phyloP scores from a whole-genome alignment of 2,888 invertebrate genomes.

The Ormyrus pomaceus region DNA sequence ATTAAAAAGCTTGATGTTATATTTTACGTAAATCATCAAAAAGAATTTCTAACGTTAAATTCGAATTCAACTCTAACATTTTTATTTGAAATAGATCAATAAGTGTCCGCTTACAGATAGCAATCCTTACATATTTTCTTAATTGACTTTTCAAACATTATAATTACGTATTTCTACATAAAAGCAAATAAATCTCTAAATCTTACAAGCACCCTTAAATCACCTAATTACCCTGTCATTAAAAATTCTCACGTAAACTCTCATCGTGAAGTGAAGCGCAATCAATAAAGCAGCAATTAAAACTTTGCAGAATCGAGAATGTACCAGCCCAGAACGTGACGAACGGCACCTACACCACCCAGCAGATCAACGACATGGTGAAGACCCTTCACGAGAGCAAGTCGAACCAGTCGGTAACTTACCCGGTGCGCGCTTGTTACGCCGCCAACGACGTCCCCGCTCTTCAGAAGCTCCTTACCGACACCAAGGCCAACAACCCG shows the following conservation, averaged over 20 bases:
- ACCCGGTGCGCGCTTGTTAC: conserved; percentile 85
- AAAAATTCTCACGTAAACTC: not conserved
- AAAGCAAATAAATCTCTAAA: not conserved
- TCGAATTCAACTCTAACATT: too few relatives aligned
- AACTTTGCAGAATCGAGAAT: conserved; percentile 62
- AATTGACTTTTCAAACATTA: too few relatives aligned
- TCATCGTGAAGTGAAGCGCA: not conserved
- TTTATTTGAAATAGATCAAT: too few relatives aligned
- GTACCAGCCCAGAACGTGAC: conserved; percentile 65
- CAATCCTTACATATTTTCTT: too few relatives aligned
- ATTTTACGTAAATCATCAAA: too few relatives aligned
- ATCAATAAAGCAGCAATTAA: conserved; percentile 29
- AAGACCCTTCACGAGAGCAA: conserved; percentile 78
- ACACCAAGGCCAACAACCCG: conserved; percentile 76
- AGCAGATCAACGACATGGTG: conserved; percentile 84
- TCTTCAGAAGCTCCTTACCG: conserved; percentile 80
- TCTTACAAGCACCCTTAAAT: not conserved
- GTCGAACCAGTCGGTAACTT: conserved; percentile 85
- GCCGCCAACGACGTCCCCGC: conserved; percentile 82
- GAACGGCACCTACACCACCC: conserved; percentile 79
- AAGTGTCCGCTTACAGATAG: too few relatives aligned
- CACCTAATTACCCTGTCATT: not conserved
- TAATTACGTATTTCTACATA: too few relatives aligned
- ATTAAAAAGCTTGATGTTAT: too few relatives aligned
- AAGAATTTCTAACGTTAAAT: too few relatives aligned